A percentile compares a stretch with the other conserved stretches of the same genome.
Conservation (phyloP, 2,113 vertebrate species). For the Paradisaea rubra region DNA sequence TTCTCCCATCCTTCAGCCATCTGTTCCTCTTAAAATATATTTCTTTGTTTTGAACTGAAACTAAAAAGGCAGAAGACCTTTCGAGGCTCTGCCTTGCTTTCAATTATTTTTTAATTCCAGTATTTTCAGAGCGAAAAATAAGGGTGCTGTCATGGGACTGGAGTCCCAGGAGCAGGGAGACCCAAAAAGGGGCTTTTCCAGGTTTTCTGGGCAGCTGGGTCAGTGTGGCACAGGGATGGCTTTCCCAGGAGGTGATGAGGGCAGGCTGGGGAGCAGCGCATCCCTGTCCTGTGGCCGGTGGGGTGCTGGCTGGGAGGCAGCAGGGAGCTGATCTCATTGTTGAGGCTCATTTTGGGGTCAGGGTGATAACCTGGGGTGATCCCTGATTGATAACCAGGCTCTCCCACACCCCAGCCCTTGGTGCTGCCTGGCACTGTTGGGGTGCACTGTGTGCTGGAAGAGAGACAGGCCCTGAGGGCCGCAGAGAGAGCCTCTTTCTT, state of each 20-base stretch:
- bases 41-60: not conserved
- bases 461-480: no score
- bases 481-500: no score
- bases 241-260: not conserved
- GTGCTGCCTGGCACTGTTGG: rapidly evolving
- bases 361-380: not conserved
- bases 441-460: no score
- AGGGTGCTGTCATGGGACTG: not conserved
- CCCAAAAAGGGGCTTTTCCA: not conserved
- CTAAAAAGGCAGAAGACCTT: not conserved
- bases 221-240: not conserved
- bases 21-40: not conserved
- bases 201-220: not conserved
- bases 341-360: not conserved
- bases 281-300: rapidly evolving
- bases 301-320: not conserved
- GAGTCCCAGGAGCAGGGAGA: not conserved
- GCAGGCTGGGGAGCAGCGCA: not conserved
- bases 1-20: not conserved
- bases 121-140: not conserved
- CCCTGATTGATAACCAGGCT: not conserved
- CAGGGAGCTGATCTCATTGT: not conserved
- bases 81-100: not conserved
- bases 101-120: not conserved
- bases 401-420: not conserved